Base-by-base conservation (phyloP, 2,888 invertebrate species). In the Cerceris ruficornis region DNA sequence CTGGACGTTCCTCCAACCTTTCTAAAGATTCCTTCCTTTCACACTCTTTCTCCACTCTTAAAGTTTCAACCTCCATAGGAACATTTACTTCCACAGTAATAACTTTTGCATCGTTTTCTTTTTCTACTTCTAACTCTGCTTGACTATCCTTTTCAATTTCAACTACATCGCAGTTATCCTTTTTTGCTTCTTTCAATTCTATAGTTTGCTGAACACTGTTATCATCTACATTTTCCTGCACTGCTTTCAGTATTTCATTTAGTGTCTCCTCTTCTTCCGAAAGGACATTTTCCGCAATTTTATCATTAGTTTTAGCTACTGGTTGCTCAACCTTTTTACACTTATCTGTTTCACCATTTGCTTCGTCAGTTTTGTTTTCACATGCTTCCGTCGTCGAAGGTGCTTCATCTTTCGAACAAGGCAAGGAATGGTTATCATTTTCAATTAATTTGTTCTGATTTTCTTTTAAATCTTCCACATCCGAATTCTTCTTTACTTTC, bases 191-290 rank as follows among this genome's bases (percentile, higher is more conserved):
- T 46, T 54, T 55, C 6, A 54, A 14, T 6, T 67, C 46, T 0
- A 8, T 11, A 6, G 15, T 5, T 1, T 68, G 58, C 0, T 54
- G 49, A 7, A 67, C 39, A 7, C 71, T 58, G 0, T 74, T 54
- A 0, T 70, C 55, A 39, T 58, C 71, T 11, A 76, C 55, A 69
- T 80, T 70, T 15, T 79, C 82, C 9, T 81, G 76, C 13, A 75
- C 65, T 76, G 86, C 69, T 49, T 83, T 77, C 28, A 81, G 57
- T 49, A 85, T 77, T 17, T 82, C 77, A n/a, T 80, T 77, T 11
- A 79, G 17, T 6, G 68, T 80, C 0, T 61, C 61, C 15, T 77
- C 72, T 49, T 69, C 77, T 6, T 75, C 57, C 0, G 66, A 60
- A n/a, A 75, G 57, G 4, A 41, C 55, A 39, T 28, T 49, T 28